A percentile compares a stretch with the other conserved stretches of the same genome.
Evolutionary conservation across 2,113 vertebrate species (phyloP).

Genomic region (Hyaena hyaena): DNA sequence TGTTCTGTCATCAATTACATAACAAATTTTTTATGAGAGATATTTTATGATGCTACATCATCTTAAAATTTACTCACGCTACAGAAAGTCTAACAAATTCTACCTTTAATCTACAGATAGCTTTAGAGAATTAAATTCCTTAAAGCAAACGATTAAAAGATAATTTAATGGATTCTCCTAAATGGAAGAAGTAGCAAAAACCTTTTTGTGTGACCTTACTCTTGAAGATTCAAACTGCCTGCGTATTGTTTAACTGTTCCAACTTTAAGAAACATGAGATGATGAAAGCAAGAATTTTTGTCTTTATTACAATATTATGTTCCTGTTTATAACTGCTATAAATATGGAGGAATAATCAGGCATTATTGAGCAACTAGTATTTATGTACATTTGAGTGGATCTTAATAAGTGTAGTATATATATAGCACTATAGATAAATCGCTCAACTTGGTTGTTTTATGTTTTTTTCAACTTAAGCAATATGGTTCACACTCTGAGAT

Average conservation of each 20-base stretch:
- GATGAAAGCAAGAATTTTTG: neutral
- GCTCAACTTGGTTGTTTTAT: neutral
- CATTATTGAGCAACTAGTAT: neutral
- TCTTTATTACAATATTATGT: neutral
- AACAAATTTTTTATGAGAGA: neutral
- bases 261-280: constrained; percentile 60
- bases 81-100: neutral
- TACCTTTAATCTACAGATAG: neutral
- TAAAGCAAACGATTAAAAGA: neutral
- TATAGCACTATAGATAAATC: neutral
- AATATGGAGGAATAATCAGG: neutral
- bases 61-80: constrained; percentile 1
- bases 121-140: constrained; percentile 15
- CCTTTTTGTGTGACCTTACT: neutral
- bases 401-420: neutral
- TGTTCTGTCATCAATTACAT: neutral
- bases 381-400: neutral
- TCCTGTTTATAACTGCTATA: neutral
- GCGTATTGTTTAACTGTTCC: neutral
- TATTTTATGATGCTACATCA: neutral
- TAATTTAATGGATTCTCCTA: neutral
- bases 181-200: neutral
- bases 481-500: neutral
- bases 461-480: neutral
- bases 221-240: neutral